Percentiles rank a stretch among this genome's conserved stretches.
phyloP scores from a whole-genome alignment of 2,113 vertebrate species.

The Sylvilagus bachmani region DNA sequence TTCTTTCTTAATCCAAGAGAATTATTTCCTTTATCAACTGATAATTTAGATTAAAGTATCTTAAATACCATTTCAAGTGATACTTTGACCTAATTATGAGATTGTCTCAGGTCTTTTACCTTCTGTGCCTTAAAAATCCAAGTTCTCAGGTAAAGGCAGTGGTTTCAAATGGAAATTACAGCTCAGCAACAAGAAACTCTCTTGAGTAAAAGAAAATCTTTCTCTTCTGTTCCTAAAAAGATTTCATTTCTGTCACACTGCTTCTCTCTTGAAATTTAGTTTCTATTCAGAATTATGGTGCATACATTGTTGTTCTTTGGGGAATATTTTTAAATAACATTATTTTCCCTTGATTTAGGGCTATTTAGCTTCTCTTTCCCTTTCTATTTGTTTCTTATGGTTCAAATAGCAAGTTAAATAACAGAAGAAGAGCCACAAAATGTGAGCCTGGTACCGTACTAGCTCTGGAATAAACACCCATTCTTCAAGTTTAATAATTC shows the following conservation, averaged over 20 bases:
- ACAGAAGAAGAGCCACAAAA: conserved; percentile 63
- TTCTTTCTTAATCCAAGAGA: conserved; percentile 51
- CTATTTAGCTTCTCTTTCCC: conserved; percentile 64
- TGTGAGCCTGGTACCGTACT: neutral
- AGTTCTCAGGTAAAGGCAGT: neutral
- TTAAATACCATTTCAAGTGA: conserved; percentile 31
- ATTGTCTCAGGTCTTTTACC: neutral
- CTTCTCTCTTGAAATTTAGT: conserved; percentile 69
- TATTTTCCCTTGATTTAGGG: conserved; percentile 74
- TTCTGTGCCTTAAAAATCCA: conserved; percentile 48
- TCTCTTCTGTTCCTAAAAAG: conserved; percentile 46
- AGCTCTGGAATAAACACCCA: conserved; percentile 51
- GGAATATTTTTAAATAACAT: conserved; percentile 74
- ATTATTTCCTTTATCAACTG: conserved; percentile 48
- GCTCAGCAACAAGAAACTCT: conserved; percentile 52
- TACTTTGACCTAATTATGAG: conserved; percentile 55
- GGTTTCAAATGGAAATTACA: conserved; percentile 57
- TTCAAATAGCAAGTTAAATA: conserved; percentile 69
- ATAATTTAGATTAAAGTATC: conserved; percentile 39
- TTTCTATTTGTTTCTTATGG: conserved; percentile 70
- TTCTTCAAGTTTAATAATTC: conserved; percentile 48
- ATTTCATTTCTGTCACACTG: conserved; percentile 64
- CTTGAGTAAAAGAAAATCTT: conserved; percentile 66
- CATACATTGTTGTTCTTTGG: conserved; percentile 67
- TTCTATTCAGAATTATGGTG: conserved; percentile 69